Percentiles rank a stretch among this genome's conserved stretches.
These are phyloP conservation scores for Entomobrya multifasciata DNA, from an alignment of 2,888 invertebrate genomes.

Conservation along the genomic window DNA sequence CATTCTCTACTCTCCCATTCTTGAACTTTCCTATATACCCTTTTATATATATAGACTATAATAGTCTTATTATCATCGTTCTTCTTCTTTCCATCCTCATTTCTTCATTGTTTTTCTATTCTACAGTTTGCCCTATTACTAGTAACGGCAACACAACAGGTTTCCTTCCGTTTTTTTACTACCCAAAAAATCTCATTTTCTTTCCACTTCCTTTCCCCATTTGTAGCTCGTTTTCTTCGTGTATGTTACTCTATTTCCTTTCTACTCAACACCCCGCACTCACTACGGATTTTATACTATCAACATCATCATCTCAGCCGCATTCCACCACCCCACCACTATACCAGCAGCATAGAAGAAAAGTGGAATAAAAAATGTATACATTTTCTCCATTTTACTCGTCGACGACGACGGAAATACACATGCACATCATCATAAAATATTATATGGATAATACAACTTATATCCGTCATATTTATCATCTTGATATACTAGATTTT, in stretches of 20 bases:
- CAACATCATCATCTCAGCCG: background rate
- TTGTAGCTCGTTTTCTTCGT: constrained; percentile 53
- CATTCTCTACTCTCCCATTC: too few species aligned
- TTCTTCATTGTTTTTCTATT: constrained; percentile 11
- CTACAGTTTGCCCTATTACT: too few species aligned
- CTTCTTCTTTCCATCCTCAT: background rate
- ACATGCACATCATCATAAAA: background rate
- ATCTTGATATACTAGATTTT: background rate
- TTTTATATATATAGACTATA: too few species aligned
- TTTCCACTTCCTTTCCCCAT: constrained; percentile 58
- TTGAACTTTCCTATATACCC: too few species aligned
- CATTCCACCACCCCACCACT: constrained; percentile 9
- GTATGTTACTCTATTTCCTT: constrained; percentile 18
- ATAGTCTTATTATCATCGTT: too few species aligned
- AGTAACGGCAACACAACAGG: constrained; percentile 55
- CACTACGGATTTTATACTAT: background rate
- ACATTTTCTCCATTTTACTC: too few species aligned
- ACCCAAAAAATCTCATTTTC: constrained; percentile 54
- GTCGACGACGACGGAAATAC: background rate
- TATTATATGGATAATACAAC: background rate
- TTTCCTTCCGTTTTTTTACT: constrained; percentile 49
- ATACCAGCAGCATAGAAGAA: background rate
- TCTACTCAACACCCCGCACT: background rate
- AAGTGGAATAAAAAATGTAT: constrained; percentile 15
- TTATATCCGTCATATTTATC: constrained; percentile 3